phyloP scores from a whole-genome alignment of 2,797 vertebrate species.

The Siniperca obscura region DNA sequence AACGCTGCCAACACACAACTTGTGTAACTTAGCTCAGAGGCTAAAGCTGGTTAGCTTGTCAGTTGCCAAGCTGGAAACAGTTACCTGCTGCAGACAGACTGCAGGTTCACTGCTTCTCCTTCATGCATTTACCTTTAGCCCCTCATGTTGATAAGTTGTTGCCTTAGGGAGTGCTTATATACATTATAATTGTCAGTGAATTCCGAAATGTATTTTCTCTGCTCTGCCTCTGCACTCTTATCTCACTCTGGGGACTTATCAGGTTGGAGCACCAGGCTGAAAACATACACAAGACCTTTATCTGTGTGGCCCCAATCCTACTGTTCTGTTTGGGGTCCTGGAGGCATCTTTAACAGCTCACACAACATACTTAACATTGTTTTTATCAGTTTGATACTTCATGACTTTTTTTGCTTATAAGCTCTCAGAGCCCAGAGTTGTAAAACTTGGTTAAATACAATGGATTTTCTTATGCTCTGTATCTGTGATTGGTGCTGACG shows the following conservation, averaged over 20 bases:
- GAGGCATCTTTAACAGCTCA: neutral
- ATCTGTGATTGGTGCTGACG: neutral
- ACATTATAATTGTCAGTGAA: neutral
- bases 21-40: conserved; percentile 28
- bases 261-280: conserved; percentile 14
- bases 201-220: neutral
- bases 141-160: neutral
- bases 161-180: neutral
- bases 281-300: neutral
- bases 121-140: neutral
- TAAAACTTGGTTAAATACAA: neutral
- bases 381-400: neutral
- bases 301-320: neutral
- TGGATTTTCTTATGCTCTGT: neutral
- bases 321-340: neutral
- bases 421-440: neutral
- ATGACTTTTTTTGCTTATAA: neutral
- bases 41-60: conserved; percentile 47
- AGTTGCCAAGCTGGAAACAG: neutral
- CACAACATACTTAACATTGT: neutral
- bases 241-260: conserved; percentile 51
- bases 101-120: neutral
- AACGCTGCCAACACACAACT: neutral
- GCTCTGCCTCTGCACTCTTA: conserved; percentile 29
- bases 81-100: neutral